Evolutionary conservation across 64 coral and sea anemone genomes (phyloP), one percentile per base, ranked within the genome.

Genomic region (Montipora capricornis): DNA sequence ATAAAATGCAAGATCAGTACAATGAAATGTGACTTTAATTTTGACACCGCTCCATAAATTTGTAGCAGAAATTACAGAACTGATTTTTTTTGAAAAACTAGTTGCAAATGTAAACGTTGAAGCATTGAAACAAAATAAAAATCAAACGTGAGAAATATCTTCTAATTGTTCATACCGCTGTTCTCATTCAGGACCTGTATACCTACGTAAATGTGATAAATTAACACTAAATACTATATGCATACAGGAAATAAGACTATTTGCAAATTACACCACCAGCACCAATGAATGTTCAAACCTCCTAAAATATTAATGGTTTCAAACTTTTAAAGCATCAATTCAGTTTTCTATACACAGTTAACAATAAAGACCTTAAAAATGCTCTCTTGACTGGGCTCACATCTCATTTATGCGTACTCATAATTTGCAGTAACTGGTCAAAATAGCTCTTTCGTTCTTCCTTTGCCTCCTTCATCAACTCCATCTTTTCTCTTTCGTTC

Each of bases 351-450:
- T 70, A 70, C 67, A 70, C 67, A 10, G 14, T 19, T 70, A 70
- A 70, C 67, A 19, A 5, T 20, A 70, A 70, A 70, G 67, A 70
- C 67, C 15, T 70, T 22, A 37, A 37, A 70, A 70, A 70, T 70
- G 67, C 67, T 15, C 67, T 70, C 67, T 70, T 70, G 67, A 20
- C 67, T 22, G 67, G 67, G 67, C n/a, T n/a, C 67, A 70, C 67
- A 70, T 70, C 67, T 70, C 67, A 70, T 70, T 70, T 70, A 70
- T 16, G 67, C 14, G 14, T 70, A 70, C 67, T 70, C 67, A 15
- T 70, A 70, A 70, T 70, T 70, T 70, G 67, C n/a, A 70, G 67
- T 70, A 70, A 70, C 67, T 70, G 67, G 67, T 70, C n/a, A 70
- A 70, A 70, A 70, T 22, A 70, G 67, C 67, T 70, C 67, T 70